Evolutionary conservation across 2,113 vertebrate genomes (phyloP).

Genomic region (Orientallactaga bullata): DNA sequence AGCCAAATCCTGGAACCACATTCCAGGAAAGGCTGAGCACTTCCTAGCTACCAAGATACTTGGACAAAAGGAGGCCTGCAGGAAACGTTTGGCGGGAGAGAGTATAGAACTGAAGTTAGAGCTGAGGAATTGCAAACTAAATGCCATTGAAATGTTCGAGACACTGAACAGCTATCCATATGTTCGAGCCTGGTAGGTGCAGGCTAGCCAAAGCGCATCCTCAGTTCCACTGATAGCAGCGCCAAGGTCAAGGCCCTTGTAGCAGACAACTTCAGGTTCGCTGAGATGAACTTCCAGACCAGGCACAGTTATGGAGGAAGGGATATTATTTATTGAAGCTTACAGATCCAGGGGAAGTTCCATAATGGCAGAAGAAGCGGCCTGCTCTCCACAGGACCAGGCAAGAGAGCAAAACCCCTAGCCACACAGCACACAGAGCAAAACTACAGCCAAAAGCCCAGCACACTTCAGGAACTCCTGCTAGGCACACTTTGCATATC

Average conservation of each 20-base stretch:
- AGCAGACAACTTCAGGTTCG: no score
- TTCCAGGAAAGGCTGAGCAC: neutral
- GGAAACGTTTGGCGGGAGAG: neutral
- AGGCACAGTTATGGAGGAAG: no score
- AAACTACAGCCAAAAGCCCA: no score
- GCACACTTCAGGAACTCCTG: no score
- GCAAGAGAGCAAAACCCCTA: no score
- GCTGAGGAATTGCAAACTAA: neutral
- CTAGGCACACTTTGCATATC: no score
- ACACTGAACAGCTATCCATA: neutral
- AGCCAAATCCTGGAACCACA: neutral
- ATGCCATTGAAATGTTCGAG: neutral
- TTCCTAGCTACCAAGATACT: neutral
- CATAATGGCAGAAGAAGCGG: no score
- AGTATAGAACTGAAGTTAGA: neutral
- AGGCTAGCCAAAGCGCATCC: neutral
- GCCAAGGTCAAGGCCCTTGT: neutral
- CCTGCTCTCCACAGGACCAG: no score
- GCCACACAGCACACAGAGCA: no score
- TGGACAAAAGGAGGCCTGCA: neutral
- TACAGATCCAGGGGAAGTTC: no score
- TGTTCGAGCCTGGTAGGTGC: neutral
- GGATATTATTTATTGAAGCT: no score
- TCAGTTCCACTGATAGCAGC: neutral
- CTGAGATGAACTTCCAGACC: no score